These are phyloP conservation scores for Selenia dentaria DNA, from an alignment of 2,888 invertebrate genomes.

Conservation along the genomic window DNA sequence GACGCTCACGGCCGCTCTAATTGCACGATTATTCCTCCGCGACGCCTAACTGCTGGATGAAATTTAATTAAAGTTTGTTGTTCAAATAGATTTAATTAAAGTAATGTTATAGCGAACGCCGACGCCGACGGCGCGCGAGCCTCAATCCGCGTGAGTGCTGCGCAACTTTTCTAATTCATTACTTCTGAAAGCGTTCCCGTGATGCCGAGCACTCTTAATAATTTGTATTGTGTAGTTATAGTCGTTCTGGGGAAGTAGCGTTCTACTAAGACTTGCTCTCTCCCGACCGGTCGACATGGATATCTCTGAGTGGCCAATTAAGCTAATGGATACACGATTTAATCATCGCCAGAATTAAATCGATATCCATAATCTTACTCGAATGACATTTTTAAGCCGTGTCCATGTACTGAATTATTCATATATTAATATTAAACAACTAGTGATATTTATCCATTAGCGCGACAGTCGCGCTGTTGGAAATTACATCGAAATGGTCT, in stretches of 20 bases:
- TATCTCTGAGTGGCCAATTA: slow-evolving; percentile 44
- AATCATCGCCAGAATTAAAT: slow-evolving; percentile 51
- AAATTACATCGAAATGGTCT: slow-evolving; percentile 73
- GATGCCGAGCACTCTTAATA: slow-evolving; percentile 83
- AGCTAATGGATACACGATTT: slow-evolving; percentile 56
- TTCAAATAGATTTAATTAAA: slow-evolving; percentile 86
- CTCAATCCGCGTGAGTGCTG: slow-evolving; percentile 84
- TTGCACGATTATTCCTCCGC: slow-evolving; percentile 84
- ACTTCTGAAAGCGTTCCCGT: slow-evolving; percentile 84
- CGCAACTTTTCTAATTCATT: slow-evolving; percentile 85
- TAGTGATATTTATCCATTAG: slow-evolving; percentile 77
- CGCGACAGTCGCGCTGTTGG: slow-evolving; percentile 61
- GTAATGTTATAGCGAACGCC: slow-evolving; percentile 82
- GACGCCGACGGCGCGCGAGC: slow-evolving; percentile 61
- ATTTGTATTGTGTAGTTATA: slow-evolving; percentile 82
- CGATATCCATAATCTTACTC: slow-evolving; percentile 47
- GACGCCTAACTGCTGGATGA: slow-evolving; percentile 85
- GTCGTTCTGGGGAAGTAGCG: slow-evolving; percentile 42
- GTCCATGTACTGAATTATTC: slow-evolving; percentile 58
- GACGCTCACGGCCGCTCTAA: slow-evolving; percentile 84
- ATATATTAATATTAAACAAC: slow-evolving; percentile 68
- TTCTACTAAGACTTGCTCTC: slow-evolving; percentile 9
- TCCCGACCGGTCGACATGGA: slow-evolving; percentile 1
- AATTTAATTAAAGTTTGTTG: slow-evolving; percentile 86
- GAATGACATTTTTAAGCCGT: slow-evolving; percentile 44